phyloP scores from a whole-genome alignment of 2,797 vertebrate species.

The Florisuga fusca region DNA sequence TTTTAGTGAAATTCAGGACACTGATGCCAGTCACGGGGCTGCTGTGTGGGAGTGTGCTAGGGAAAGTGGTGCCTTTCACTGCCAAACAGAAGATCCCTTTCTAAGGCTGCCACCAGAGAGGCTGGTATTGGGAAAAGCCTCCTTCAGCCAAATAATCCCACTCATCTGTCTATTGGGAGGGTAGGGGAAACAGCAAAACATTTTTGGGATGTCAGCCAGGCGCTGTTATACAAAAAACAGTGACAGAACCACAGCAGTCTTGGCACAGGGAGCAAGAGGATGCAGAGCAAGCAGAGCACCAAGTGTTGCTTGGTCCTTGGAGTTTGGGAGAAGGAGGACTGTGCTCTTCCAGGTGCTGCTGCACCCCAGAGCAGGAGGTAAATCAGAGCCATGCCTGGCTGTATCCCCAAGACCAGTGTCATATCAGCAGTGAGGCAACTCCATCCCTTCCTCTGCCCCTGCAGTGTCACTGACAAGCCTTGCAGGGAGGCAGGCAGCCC shows the following conservation, averaged over 20 bases:
- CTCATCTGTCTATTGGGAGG: background rate
- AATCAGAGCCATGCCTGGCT: background rate
- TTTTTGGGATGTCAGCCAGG: conserved; percentile 16
- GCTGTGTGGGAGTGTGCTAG: background rate
- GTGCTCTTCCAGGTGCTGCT: background rate
- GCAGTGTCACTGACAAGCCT: background rate
- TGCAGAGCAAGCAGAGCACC: fast-evolving
- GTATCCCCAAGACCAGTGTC: background rate
- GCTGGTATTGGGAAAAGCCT: background rate
- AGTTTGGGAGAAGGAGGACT: background rate
- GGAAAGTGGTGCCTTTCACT: background rate
- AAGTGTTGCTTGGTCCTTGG: background rate
- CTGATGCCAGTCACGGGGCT: background rate
- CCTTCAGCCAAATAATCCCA: background rate
- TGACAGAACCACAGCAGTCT: background rate
- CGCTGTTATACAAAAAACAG: background rate
- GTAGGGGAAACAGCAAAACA: background rate
- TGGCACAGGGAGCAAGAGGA: background rate
- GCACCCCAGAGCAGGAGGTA: fast-evolving
- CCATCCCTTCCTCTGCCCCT: background rate
- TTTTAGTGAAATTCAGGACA: background rate
- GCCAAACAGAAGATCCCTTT: background rate
- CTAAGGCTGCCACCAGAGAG: background rate
- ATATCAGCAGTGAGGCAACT: background rate
- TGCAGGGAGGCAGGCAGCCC: background rate